phyloP scores from a whole-genome alignment of 2,113 vertebrate species.

The Danio rerio region GRCz12tu NC_133198.1:40566001-40566500 shows the following conservation, averaged over 20 bases:
- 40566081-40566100: constrained; percentile 54
- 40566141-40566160: constrained; percentile 42
- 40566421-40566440: constrained; percentile 8
- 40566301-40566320: neutral
- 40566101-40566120: constrained; percentile 45
- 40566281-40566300: neutral
- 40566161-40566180: constrained; percentile 30
- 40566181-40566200: constrained; percentile 54
- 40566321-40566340: neutral
- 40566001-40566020: constrained; percentile 56
- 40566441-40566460: neutral
- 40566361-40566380: neutral
- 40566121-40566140: constrained; percentile 56
- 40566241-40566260: constrained; percentile 4
- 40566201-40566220: constrained; percentile 16
- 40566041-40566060: constrained; percentile 58
- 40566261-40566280: neutral
- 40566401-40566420: neutral
- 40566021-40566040: constrained; percentile 46
- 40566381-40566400: neutral
- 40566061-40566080: constrained; percentile 47
- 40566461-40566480: neutral
- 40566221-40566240: constrained; percentile 1
- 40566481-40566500: neutral
- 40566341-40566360: constrained; percentile 6